These are phyloP conservation scores for Drosophila lacertosa DNA, from an alignment of 1,140 invertebrate genomes.

Conservation along the genomic window DNA sequence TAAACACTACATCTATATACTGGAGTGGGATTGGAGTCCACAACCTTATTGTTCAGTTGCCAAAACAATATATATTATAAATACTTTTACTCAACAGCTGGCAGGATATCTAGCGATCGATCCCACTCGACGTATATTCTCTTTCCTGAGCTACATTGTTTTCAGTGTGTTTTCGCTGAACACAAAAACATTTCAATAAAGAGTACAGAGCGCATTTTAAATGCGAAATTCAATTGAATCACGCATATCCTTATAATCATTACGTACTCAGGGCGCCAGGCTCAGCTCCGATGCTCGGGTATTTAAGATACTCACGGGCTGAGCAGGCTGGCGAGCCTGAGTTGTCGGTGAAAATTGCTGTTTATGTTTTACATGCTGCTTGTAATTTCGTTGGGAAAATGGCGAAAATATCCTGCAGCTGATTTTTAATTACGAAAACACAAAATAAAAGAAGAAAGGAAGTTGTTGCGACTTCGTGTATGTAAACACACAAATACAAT, in stretches of 20 bases:
- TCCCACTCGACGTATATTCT: neutral
- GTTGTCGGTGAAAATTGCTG: conserved; percentile 50
- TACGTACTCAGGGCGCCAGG: conserved; percentile 7
- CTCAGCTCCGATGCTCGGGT: neutral
- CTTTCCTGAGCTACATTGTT: neutral
- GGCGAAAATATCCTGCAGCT: conserved; percentile 74
- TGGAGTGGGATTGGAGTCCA: no score
- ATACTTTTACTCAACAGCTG: neutral
- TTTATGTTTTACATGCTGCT: conserved; percentile 48
- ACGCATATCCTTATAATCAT: conserved; percentile 40
- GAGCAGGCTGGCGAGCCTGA: neutral
- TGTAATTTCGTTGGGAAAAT: conserved; percentile 62
- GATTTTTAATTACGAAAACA: conserved; percentile 80
- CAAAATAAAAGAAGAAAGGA: conserved; percentile 59
- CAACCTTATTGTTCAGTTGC: no score
- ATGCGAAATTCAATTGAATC: conserved; percentile 39
- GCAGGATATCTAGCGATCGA: neutral
- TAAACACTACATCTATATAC: no score
- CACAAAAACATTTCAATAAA: conserved; percentile 26
- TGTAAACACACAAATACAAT: conserved; percentile 54
- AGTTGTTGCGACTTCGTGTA: conserved; percentile 70
- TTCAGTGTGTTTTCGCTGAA: neutral
- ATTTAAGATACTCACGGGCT: neutral
- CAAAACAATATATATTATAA: no score
- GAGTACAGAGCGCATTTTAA: conserved; percentile 16